Conservation (phyloP, 2,113 vertebrate genomes). For the Neopipo cinnamomea region DNA sequence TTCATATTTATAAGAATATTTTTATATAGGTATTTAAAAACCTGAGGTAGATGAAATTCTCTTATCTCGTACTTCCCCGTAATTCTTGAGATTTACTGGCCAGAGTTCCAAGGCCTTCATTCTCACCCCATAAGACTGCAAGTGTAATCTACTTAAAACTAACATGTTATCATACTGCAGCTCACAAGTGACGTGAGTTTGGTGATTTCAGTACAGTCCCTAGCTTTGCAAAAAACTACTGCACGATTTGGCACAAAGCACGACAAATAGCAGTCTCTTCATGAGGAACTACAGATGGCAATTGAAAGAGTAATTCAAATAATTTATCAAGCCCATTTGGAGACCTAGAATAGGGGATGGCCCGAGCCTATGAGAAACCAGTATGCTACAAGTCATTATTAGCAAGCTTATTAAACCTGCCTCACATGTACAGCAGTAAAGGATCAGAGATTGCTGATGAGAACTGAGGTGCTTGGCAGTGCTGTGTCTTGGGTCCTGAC, state of each 20-base stretch:
- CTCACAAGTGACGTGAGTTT: slow-evolving; percentile 70
- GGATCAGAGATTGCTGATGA: neutral
- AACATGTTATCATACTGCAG: slow-evolving; percentile 40
- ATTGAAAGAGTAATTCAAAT: slow-evolving; percentile 67
- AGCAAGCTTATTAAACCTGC: slow-evolving; percentile 16
- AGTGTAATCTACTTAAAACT: slow-evolving; percentile 37
- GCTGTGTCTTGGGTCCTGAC: neutral
- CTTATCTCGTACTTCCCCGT: neutral
- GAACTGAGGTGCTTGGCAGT: neutral
- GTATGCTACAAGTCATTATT: slow-evolving; percentile 35
- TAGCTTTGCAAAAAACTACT: slow-evolving; percentile 65
- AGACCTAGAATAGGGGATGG: slow-evolving; percentile 25
- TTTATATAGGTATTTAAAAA: neutral
- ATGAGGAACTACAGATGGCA: slow-evolving; percentile 74
- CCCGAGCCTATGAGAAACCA: neutral
- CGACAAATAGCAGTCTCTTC: slow-evolving; percentile 73
- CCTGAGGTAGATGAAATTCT: neutral
- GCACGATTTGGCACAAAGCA: slow-evolving; percentile 65
- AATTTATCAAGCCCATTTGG: slow-evolving; percentile 65
- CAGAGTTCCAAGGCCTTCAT: neutral
- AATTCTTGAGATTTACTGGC: neutral
- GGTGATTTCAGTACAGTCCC: slow-evolving; percentile 70
- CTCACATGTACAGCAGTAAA: neutral
- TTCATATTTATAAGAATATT: neutral
- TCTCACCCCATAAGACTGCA: slow-evolving; percentile 41